A percentile compares a stretch with the other conserved stretches of the same genome.
Conservation (phyloP, 37 sponge, comb jelly and placozoan genomes). For the Aplysina aerophoba region DNA sequence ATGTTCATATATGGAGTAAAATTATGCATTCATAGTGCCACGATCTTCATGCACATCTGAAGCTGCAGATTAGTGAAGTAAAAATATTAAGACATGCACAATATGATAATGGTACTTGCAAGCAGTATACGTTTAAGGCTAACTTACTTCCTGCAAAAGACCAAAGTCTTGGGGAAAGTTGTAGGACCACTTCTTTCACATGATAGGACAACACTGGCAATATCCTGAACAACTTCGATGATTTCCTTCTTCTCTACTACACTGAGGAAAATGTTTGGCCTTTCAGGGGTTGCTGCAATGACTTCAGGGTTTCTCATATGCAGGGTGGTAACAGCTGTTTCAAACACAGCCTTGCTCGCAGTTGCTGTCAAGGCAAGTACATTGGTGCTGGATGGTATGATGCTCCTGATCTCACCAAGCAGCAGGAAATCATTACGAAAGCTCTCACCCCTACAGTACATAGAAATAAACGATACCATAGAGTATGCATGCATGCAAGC, state of each 20-base stretch:
- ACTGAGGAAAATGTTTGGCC: slow-evolving; percentile 22
- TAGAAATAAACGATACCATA: not conserved
- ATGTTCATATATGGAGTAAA: not conserved
- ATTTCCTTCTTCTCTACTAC: not conserved
- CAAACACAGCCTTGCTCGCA: not conserved
- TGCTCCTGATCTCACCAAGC: slow-evolving; percentile 39
- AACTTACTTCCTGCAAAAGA: slow-evolving; percentile 28
- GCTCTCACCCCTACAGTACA: slow-evolving; percentile 17
- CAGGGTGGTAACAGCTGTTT: not conserved
- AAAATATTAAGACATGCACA: too few relatives aligned
- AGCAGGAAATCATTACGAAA: slow-evolving; percentile 8
- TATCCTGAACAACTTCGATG: slow-evolving; percentile 24
- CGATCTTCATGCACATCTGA: too few relatives aligned
- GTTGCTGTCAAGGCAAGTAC: slow-evolving; percentile 40
- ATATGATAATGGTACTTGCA: too few relatives aligned
- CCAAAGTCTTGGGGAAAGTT: slow-evolving; percentile 13
- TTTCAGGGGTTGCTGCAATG: slow-evolving; percentile 26
- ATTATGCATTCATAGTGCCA: too few relatives aligned
- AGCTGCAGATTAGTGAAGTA: too few relatives aligned
- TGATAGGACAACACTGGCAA: not conserved
- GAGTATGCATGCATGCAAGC: not conserved
- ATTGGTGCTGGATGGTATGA: slow-evolving; percentile 12
- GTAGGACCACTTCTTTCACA: not conserved
- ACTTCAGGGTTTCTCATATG: slow-evolving; percentile 16
- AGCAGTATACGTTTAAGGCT: too few relatives aligned